phyloP scores from a whole-genome alignment of 2,888 invertebrate genomes.

The Luperina testacea region DNA sequence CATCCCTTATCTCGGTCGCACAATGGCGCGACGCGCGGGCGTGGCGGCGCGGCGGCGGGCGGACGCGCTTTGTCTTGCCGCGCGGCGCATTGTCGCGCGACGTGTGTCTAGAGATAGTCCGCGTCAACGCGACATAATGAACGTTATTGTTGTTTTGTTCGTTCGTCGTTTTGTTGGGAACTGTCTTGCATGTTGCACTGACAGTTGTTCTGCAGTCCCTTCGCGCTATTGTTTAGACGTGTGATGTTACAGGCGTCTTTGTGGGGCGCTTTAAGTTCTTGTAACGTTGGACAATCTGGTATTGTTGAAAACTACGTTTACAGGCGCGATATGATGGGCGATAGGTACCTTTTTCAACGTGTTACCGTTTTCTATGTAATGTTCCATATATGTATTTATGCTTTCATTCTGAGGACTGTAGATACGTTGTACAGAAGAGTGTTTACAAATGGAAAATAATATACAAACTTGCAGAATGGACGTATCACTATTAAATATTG shows the following conservation, averaged over 20 bases:
- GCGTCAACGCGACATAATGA: slow-evolving; percentile 68
- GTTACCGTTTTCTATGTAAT: slow-evolving; percentile 2
- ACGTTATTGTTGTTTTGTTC: slow-evolving; percentile 66
- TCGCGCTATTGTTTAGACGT: slow-evolving; percentile 39
- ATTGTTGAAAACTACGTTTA: slow-evolving; percentile 36
- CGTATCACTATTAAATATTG: background rate
- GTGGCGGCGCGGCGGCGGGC: slow-evolving; percentile 53
- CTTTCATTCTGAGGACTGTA: background rate
- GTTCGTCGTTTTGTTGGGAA: slow-evolving; percentile 59
- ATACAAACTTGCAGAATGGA: background rate
- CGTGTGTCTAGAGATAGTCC: slow-evolving; percentile 72
- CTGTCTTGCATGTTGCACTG: slow-evolving; percentile 66
- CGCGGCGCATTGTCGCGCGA: slow-evolving; percentile 59
- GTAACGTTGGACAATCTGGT: slow-evolving; percentile 24
- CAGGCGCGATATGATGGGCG: slow-evolving; percentile 9
- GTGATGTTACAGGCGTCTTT: slow-evolving; percentile 15
- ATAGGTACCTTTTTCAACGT: slow-evolving; percentile 3
- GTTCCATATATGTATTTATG: background rate
- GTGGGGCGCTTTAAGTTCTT: slow-evolving; percentile 5
- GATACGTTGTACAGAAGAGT: background rate
- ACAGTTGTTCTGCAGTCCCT: slow-evolving; percentile 59
- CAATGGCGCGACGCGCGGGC: slow-evolving; percentile 50
- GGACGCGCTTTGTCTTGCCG: slow-evolving; percentile 64
- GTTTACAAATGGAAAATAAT: background rate
- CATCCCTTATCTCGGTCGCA: slow-evolving; percentile 69